Evolutionary conservation across 1,140 invertebrate genomes (phyloP).

Genomic region (Polypedilum pembai): DNA sequence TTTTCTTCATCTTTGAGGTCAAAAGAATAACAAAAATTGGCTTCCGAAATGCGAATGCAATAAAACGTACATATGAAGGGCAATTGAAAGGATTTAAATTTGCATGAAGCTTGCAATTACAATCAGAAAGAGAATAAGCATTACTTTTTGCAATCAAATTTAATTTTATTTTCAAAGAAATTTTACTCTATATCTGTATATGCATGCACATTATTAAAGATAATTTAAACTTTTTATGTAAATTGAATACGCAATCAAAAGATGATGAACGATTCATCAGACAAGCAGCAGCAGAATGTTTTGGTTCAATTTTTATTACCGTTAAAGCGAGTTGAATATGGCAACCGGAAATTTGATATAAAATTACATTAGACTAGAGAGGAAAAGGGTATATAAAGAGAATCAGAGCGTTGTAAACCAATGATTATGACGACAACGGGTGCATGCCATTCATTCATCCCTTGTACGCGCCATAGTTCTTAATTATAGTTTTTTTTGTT

Average conservation of each 20-base stretch:
- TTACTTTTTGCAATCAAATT: background rate
- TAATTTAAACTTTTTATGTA: background rate
- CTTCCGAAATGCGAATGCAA: background rate
- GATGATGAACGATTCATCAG: too few species aligned
- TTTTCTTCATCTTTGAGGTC: background rate
- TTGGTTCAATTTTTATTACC: background rate
- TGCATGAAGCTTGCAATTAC: background rate
- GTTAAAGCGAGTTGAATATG: background rate
- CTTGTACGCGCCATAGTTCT: constrained; percentile 4
- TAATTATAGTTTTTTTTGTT: constrained; percentile 27
- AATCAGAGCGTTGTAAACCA: background rate
- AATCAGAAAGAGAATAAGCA: too few species aligned
- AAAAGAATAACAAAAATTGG: background rate
- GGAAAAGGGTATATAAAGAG: background rate
- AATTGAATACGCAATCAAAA: background rate
- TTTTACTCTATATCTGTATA: background rate
- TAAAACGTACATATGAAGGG: background rate
- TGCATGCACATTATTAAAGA: background rate
- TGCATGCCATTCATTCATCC: background rate
- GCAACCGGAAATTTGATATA: constrained; percentile 22
- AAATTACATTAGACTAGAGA: background rate
- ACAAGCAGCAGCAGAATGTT: background rate
- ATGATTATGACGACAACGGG: constrained; percentile 24
- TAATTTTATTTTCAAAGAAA: background rate
- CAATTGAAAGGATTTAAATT: constrained; percentile 14